phyloP scores from a whole-genome alignment of 2,113 vertebrate genomes.

The Murina feae region DNA sequence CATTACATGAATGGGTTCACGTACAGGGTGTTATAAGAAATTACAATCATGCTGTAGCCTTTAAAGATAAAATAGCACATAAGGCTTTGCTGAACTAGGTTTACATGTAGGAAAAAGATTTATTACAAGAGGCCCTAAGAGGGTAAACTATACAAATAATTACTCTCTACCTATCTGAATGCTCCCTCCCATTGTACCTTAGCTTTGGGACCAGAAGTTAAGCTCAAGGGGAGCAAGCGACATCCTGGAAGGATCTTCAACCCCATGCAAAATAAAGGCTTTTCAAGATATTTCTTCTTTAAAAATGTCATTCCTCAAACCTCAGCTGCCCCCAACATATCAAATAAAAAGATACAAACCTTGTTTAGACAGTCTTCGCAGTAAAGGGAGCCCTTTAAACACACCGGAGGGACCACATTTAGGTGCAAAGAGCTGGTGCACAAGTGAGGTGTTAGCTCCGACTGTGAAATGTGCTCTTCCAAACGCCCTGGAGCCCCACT shows the following conservation, averaged over 20 bases:
- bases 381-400: slow-evolving; percentile 92
- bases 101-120: not conserved
- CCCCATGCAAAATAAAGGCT: not conserved
- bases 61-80: not conserved
- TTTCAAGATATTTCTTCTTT: not conserved
- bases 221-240: not conserved
- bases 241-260: not conserved
- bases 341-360: slow-evolving; percentile 85
- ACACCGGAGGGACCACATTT: slow-evolving; percentile 88
- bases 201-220: not conserved
- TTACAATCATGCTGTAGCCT: not conserved
- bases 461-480: slow-evolving; percentile 82
- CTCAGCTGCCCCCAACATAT: slow-evolving; percentile 14
- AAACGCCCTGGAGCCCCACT: slow-evolving; percentile 80
- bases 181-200: not conserved
- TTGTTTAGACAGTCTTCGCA: slow-evolving; percentile 92
- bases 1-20: not conserved
- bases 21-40: not conserved
- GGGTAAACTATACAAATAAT: not conserved
- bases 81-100: not conserved
- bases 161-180: not conserved
- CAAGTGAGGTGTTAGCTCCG: slow-evolving; percentile 86
- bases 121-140: not conserved
- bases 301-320: slow-evolving; percentile 35
- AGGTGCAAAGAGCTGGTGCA: slow-evolving; percentile 92